These are phyloP conservation scores for Lycocerus yunnanus DNA, from an alignment of 2,888 invertebrate genomes.

Conservation along the genomic window DNA sequence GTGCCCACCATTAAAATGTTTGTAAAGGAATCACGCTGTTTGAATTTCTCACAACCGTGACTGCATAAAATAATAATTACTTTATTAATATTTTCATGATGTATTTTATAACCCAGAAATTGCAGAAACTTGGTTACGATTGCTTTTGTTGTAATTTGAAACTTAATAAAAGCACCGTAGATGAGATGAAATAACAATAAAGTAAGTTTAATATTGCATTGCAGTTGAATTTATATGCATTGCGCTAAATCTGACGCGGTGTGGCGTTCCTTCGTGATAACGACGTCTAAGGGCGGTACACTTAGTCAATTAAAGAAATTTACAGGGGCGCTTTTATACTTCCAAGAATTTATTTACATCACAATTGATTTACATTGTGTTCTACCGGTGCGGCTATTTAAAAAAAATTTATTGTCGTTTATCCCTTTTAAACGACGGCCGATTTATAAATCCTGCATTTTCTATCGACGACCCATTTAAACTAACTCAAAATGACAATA, in stretches of 20 bases:
- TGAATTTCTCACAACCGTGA: conserved; percentile 50
- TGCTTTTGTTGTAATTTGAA: conserved; percentile 26
- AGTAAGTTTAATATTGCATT: conserved; percentile 28
- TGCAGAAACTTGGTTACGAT: conserved; percentile 23
- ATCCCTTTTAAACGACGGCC: not conserved
- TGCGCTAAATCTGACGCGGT: conserved; percentile 31
- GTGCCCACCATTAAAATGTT: conserved; percentile 51
- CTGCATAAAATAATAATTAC: conserved; percentile 26
- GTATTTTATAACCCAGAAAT: conserved; percentile 19
- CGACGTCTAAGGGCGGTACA: conserved; percentile 25
- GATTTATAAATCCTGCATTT: not conserved
- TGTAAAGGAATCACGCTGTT: conserved; percentile 52
- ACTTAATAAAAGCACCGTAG: conserved; percentile 30
- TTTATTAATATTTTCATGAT: conserved; percentile 27
- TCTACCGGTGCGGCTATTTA: not conserved
- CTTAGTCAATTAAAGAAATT: conserved; percentile 34
- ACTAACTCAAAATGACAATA: not conserved
- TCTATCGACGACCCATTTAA: not conserved
- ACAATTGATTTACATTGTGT: conserved; percentile 23
- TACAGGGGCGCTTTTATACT: conserved; percentile 31
- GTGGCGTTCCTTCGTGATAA: conserved; percentile 32
- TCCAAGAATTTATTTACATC: conserved; percentile 28
- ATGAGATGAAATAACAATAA: conserved; percentile 29
- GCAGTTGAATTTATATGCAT: conserved; percentile 32
- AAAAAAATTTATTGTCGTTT: not conserved